Conservation (phyloP, 2,113 vertebrate species). For the Sander vitreus region DNA sequence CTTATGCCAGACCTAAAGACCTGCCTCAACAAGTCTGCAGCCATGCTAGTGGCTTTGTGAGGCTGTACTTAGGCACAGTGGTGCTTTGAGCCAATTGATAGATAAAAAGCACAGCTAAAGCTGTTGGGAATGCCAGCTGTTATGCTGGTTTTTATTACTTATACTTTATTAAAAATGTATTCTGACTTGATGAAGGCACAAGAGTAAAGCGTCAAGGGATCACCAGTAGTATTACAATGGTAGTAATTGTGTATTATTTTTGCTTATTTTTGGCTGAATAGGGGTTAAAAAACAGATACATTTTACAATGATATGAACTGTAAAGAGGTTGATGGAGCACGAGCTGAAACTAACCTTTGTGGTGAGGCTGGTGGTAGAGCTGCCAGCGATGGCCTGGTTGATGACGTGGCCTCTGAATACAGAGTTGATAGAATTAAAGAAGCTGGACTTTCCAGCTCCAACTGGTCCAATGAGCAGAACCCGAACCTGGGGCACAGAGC, state of each 20-base stretch:
- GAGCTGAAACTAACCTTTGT: conserved; percentile 46
- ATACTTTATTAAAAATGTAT: background rate
- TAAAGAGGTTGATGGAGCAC: too few relatives aligned
- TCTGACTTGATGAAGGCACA: background rate
- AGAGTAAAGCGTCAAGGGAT: background rate
- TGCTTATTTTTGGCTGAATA: too few relatives aligned
- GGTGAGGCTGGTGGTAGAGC: conserved; percentile 64
- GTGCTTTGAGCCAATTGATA: background rate
- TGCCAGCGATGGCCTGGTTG: conserved; percentile 65
- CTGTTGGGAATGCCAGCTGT: background rate
- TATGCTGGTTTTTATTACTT: background rate
- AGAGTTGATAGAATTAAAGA: conserved; percentile 73
- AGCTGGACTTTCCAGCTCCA: conserved; percentile 74
- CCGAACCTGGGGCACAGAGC: conserved; percentile 42
- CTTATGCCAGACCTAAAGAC: too few relatives aligned
- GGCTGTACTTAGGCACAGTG: background rate
- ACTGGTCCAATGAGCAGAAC: conserved; percentile 59
- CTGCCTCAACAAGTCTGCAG: background rate
- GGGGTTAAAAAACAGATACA: too few relatives aligned
- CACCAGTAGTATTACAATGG: too few relatives aligned
- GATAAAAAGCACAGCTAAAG: background rate
- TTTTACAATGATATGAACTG: too few relatives aligned
- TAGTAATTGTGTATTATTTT: too few relatives aligned
- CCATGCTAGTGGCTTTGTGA: background rate
- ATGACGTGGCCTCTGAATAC: conserved; percentile 68